Conservation (phyloP, 2,888 invertebrate species). For the Eutolmus rufibarbis region DNA sequence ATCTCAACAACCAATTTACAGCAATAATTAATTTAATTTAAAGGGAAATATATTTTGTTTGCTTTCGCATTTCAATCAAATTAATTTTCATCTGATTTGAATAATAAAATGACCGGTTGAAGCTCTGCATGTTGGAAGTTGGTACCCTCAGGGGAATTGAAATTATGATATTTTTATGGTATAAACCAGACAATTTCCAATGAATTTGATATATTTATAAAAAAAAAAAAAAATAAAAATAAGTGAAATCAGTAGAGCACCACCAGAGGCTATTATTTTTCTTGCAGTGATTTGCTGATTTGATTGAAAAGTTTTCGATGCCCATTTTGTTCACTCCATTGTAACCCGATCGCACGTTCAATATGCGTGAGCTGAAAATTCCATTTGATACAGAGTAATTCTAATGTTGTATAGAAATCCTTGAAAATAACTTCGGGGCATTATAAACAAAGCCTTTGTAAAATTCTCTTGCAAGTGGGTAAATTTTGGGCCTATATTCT, state of each 20-base stretch:
- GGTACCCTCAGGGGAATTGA: not conserved
- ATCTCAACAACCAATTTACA: too few relatives aligned
- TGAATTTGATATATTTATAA: not conserved
- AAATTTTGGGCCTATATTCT: not conserved
- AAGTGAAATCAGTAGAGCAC: not conserved
- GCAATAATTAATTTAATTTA: too few relatives aligned
- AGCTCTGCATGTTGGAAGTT: not conserved
- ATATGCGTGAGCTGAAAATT: not conserved
- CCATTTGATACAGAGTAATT: not conserved
- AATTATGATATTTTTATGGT: not conserved
- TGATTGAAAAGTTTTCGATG: not conserved
- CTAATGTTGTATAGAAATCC: not conserved
- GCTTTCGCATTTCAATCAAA: not conserved
- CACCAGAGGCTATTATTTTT: not conserved
- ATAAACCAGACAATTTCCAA: not conserved
- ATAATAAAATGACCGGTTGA: not conserved
- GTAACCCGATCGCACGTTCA: not conserved
- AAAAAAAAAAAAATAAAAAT: not conserved
- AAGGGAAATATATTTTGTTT: too few relatives aligned
- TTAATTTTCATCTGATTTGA: not conserved
- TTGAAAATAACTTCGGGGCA: not conserved
- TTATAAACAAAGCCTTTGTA: not conserved
- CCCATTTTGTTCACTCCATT: not conserved
- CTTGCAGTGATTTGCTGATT: not conserved
- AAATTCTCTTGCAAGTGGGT: not conserved